Base-by-base conservation (phyloP, 2,797 vertebrate species). In the Clarias pachynema region DNA sequence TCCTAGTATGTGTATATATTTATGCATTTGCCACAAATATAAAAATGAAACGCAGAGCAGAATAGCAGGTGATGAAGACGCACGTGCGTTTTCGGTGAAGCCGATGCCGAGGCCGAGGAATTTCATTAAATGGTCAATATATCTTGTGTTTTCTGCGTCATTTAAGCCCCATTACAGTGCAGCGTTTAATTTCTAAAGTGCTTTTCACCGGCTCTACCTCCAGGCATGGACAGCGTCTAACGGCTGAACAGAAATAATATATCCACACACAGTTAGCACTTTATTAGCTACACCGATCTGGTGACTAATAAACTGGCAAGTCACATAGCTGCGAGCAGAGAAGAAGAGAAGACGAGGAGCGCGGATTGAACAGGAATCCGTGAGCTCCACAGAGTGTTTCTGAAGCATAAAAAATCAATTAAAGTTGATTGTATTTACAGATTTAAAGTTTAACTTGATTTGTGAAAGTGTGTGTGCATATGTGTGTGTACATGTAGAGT, bases 121-220 rank as follows among this genome's bases (percentile, higher is more conserved):
- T 95, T 95, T 95, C 95, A 95, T 95, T 95, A 96, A 95, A 95
- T 95, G 95, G 94, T 95, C 95, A 95, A 96, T 96, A 95, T 93
- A 95, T 96, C 94, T 95, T 96, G 93, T 93, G 94, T 95, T 96
- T 96, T 96, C 95, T 96, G 95, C 93, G 94, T 96, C 95, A 96
- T 96, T 96, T 96, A 95, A 95, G 94, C 93, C 95, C 95, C 95
- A 96, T 95, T 95, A 96, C 95, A 95, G 95, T 93, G 93, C 93
- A 95, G 93, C 93, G 91, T 95, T 95, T 96, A 95, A 96, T 96
- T 95, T 96, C 94, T 94, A 94, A 95, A 95, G 94, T 95, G 95
- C 95, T 95, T 95, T 95, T 95, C 93, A 94, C 92, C 93, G 90
- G 92, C 91, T 92, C 92, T 94, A 93, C 94, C 95, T 95, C 94